Evolutionary conservation across 2,797 vertebrate species (phyloP).

Genomic region (Pseudocheirus occidentalis): DNA sequence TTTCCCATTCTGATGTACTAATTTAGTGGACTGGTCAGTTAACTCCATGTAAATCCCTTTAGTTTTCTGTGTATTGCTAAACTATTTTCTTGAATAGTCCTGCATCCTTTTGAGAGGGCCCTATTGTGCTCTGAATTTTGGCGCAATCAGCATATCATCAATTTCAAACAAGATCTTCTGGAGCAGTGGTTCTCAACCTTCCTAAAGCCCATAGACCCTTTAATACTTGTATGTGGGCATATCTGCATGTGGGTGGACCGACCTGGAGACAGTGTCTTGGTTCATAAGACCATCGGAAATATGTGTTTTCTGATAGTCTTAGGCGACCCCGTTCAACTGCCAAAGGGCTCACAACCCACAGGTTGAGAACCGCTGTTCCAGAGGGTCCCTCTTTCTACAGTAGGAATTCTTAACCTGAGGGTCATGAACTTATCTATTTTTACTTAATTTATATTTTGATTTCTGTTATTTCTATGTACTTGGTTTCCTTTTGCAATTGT

Average conservation of each 20-base stretch:
- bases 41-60: neutral
- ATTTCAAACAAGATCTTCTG: neutral
- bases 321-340: too few relatives aligned
- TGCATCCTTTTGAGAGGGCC: neutral
- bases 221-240: too few relatives aligned
- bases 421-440: neutral
- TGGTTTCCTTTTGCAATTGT: neutral
- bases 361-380: neutral
- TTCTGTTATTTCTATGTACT: neutral
- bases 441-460: neutral
- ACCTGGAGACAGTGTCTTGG: too few relatives aligned
- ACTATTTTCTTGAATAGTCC: neutral
- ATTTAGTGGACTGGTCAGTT: neutral
- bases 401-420: neutral
- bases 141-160: neutral
- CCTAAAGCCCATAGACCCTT: too few relatives aligned
- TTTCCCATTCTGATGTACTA: neutral
- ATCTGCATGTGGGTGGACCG: too few relatives aligned
- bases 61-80: neutral
- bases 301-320: too few relatives aligned
- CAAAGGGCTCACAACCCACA: too few relatives aligned
- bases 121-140: neutral
- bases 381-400: neutral
- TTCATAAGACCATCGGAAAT: too few relatives aligned
- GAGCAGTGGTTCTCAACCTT: too few relatives aligned